phyloP scores from a whole-genome alignment of 2,113 vertebrate species.

The Rhinichthys klamathensis region DNA sequence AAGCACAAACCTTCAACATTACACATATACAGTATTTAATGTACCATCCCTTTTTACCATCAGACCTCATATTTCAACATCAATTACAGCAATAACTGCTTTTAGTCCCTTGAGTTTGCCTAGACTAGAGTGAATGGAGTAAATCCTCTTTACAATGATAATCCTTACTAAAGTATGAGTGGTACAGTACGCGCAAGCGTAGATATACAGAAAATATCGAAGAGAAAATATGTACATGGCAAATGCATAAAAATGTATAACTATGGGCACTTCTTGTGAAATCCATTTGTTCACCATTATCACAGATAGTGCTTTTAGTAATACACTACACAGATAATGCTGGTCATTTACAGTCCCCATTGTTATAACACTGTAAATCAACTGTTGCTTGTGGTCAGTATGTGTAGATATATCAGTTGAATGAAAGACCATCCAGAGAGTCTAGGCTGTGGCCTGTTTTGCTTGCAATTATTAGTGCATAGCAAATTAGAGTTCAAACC shows the following conservation, averaged over 20 bases:
- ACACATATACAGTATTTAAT: neutral
- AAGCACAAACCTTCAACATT: neutral
- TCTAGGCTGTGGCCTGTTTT: conserved; percentile 38
- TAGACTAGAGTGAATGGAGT: conserved; percentile 65
- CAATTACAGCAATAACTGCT: conserved; percentile 64
- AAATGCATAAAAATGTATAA: conserved; percentile 17
- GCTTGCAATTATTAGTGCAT: conserved; percentile 54
- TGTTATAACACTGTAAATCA: neutral
- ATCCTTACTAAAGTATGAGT: conserved; percentile 69
- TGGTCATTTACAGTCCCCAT: neutral
- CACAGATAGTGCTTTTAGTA: conserved; percentile 31
- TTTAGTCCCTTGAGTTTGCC: conserved; percentile 70
- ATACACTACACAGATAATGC: neutral
- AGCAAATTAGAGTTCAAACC: conserved; percentile 45
- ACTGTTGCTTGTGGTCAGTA: neutral
- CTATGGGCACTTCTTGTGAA: neutral
- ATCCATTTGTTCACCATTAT: conserved; percentile 25
- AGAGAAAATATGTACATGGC: conserved; percentile 14
- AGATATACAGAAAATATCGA: conserved; percentile 7
- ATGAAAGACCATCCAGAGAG: neutral
- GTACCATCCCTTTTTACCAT: neutral
- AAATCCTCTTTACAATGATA: conserved; percentile 78
- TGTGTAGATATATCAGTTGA: neutral
- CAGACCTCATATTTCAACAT: conserved; percentile 27
- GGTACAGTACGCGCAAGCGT: conserved; percentile 24